Conservation (phyloP, 1,140 invertebrate species). For the Probaryconus sp. region DNA sequence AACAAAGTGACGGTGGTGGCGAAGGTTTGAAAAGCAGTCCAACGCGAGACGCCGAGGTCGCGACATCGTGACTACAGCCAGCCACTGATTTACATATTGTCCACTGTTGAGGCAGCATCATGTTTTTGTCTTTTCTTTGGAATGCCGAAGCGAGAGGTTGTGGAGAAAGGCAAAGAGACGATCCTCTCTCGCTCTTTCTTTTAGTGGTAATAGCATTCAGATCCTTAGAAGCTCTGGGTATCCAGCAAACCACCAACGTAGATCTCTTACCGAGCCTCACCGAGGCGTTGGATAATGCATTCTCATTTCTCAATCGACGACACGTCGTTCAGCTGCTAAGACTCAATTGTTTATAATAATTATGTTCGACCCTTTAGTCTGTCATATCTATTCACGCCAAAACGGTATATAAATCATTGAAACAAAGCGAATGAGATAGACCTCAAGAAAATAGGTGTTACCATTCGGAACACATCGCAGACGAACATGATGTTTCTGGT, state of each 20-base stretch:
- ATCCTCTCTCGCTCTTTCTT: slow-evolving; percentile 61
- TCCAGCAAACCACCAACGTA: slow-evolving; percentile 70
- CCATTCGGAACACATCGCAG: no score
- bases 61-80: slow-evolving; percentile 77
- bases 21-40: slow-evolving; percentile 71
- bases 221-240: slow-evolving; percentile 71
- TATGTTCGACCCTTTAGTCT: background rate
- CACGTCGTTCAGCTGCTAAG: slow-evolving; percentile 47
- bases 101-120: slow-evolving; percentile 72
- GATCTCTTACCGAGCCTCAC: slow-evolving; percentile 46
- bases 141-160: slow-evolving; percentile 71
- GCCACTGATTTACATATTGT: slow-evolving; percentile 78
- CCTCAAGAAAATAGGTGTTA: no score
- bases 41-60: slow-evolving; percentile 74
- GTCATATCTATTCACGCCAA: no score
- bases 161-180: slow-evolving; percentile 65
- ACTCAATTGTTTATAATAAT: slow-evolving; percentile 55
- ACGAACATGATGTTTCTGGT: no score
- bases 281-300: slow-evolving; percentile 58
- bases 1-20: slow-evolving; percentile 65
- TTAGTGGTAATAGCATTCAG: slow-evolving; percentile 74
- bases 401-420: no score
- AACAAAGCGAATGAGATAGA: no score
- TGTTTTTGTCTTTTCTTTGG: slow-evolving; percentile 74
- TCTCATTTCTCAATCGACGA: slow-evolving; percentile 62